Evolutionary conservation across 2,888 invertebrate species (phyloP).

Genomic region (Parnassius orleans): DNA sequence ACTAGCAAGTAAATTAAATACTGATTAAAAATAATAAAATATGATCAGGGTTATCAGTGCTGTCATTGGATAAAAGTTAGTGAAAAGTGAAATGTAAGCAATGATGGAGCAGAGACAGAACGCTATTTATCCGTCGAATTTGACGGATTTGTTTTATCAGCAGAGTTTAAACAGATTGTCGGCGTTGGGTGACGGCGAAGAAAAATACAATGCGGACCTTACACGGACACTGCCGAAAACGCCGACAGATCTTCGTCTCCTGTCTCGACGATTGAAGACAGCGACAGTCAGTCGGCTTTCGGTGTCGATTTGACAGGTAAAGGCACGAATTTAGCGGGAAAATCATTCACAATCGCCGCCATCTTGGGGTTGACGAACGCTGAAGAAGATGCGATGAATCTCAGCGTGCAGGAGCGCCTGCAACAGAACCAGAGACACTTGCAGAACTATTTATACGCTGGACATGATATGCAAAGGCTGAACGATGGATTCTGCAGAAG

Average conservation of each 20-base stretch:
- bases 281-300: conserved; percentile 62
- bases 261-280: conserved; percentile 63
- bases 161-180: conserved; percentile 55
- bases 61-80: conserved; percentile 7
- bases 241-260: conserved; percentile 57
- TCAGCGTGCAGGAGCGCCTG: conserved; percentile 76
- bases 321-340: conserved; percentile 75
- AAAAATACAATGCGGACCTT: conserved; percentile 49
- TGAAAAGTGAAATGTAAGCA: conserved; percentile 34
- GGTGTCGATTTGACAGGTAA: conserved; percentile 73
- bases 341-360: conserved; percentile 93
- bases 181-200: conserved; percentile 47
- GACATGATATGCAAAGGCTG: conserved; percentile 64
- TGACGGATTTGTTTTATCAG: conserved; percentile 65
- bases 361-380: conserved; percentile 87
- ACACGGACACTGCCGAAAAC: conserved; percentile 46
- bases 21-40: conserved; percentile 26
- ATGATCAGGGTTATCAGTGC: background rate
- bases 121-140: conserved; percentile 55
- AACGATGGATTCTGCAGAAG: conserved; percentile 65
- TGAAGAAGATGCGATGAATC: conserved; percentile 76
- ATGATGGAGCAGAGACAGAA: conserved; percentile 68
- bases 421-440: conserved; percentile 68
- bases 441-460: conserved; percentile 66
- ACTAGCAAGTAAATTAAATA: conserved; percentile 15